Conservation (phyloP, 92 coral and sea anemone genomes). For the Epizoanthus ramosus region DNA sequence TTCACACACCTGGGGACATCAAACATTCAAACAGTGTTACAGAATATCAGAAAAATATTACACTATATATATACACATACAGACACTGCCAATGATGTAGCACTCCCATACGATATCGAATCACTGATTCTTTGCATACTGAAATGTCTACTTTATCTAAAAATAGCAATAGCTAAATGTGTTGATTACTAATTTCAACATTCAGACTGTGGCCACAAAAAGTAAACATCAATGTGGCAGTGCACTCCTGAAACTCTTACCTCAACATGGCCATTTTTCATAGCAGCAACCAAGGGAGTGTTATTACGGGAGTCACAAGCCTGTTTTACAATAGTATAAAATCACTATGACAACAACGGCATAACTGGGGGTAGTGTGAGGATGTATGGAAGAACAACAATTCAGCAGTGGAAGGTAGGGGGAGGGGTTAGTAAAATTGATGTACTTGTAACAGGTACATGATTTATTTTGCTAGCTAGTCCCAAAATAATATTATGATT, state of each 20-base stretch:
- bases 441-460: too few species aligned
- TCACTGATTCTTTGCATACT: too few species aligned
- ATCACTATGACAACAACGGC: not conserved
- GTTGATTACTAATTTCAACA: too few species aligned
- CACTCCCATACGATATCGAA: too few species aligned
- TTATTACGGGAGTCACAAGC: conserved; percentile 89
- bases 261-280: conserved; percentile 97
- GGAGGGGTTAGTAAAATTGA: not conserved
- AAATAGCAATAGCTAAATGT: too few species aligned
- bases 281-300: conserved; percentile 96
- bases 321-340: conserved; percentile 46
- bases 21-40: not conserved
- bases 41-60: not conserved
- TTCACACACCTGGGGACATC: conserved; percentile 66
- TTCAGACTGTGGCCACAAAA: too few species aligned
- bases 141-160: too few species aligned
- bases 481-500: too few species aligned
- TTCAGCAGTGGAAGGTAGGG: not conserved
- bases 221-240: too few species aligned
- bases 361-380: not conserved
- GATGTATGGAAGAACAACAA: not conserved
- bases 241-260: conserved; percentile 44
- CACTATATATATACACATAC: too few species aligned
- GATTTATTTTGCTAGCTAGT: not conserved
- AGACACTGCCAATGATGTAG: too few species aligned